Percentiles rank a stretch among this genome's conserved stretches.
Evolutionary conservation across 2,888 invertebrate species (phyloP).

Genomic region (Gastrophysa polygoni): DNA sequence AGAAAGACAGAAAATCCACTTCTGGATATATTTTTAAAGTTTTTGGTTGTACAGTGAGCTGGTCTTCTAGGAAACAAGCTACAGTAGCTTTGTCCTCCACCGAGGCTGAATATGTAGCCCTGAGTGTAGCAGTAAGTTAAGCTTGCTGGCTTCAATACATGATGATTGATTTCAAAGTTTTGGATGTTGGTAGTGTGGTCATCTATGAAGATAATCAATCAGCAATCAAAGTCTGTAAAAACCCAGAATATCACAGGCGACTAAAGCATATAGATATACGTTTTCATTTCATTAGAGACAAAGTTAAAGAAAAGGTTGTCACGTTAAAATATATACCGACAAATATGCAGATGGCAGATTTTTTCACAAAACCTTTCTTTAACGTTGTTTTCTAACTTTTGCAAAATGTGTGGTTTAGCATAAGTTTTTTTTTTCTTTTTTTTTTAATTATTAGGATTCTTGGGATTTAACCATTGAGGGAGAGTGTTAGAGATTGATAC

Average conservation of each 20-base stretch:
- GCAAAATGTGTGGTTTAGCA: not conserved
- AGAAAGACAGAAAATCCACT: conserved; percentile 25
- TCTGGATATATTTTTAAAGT: conserved; percentile 43
- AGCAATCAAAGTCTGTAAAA: conserved; percentile 25
- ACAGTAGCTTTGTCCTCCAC: conserved; percentile 29
- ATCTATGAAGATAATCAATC: conserved; percentile 32
- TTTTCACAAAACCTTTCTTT: conserved; percentile 16
- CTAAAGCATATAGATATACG: conserved; percentile 32
- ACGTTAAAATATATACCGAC: conserved; percentile 11
- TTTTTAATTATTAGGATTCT: not conserved
- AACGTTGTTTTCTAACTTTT: not conserved
- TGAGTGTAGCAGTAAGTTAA: conserved; percentile 41
- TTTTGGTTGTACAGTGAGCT: conserved; percentile 40
- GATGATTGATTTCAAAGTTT: conserved; percentile 23
- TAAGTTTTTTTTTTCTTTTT: not conserved
- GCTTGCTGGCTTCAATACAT: conserved; percentile 41
- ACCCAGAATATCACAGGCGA: conserved; percentile 25
- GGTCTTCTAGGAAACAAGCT: conserved; percentile 45
- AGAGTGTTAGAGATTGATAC: no score
- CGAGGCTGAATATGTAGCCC: conserved; percentile 45
- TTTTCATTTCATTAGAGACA: conserved; percentile 29
- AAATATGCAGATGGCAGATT: conserved; percentile 14
- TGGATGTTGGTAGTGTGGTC: conserved; percentile 5
- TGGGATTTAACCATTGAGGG: not conserved
- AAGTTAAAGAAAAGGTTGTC: conserved; percentile 21